phyloP scores from a whole-genome alignment of 2,113 vertebrate genomes.

The Ictalurus punctatus region DNA sequence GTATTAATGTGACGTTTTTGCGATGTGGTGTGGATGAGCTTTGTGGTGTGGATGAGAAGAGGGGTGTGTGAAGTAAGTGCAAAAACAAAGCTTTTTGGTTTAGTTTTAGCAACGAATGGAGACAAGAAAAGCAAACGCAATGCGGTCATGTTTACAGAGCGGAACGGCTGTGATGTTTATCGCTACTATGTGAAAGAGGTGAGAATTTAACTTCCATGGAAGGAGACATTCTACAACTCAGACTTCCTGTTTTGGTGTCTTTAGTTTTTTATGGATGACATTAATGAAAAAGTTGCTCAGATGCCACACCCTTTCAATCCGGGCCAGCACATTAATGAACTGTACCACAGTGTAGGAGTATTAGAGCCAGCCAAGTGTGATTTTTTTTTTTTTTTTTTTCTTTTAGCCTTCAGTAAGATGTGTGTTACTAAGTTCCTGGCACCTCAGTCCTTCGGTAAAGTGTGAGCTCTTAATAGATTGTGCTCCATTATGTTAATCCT shows the following conservation, averaged over 20 bases:
- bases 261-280: background rate
- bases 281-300: slow-evolving; percentile 6
- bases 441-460: slow-evolving; percentile 8
- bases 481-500: slow-evolving; percentile 27
- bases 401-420: background rate
- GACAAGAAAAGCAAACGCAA: slow-evolving; percentile 5
- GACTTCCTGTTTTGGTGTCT: background rate
- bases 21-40: background rate
- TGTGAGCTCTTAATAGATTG: slow-evolving; percentile 21
- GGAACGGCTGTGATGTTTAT: background rate
- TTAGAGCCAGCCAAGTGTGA: background rate
- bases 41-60: too few species aligned
- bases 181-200: background rate
- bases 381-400: background rate
- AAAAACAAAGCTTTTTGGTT: background rate
- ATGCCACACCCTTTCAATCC: background rate
- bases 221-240: background rate
- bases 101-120: slow-evolving; percentile 12
- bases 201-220: background rate
- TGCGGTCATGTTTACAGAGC: background rate
- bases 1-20: slow-evolving; percentile 10
- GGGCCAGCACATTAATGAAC: background rate
- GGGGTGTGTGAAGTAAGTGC: background rate
- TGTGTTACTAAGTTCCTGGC: slow-evolving; percentile 25
- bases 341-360: background rate